Base-by-base conservation (phyloP, 2,113 vertebrate species). In the Ceyx melanurus region DNA sequence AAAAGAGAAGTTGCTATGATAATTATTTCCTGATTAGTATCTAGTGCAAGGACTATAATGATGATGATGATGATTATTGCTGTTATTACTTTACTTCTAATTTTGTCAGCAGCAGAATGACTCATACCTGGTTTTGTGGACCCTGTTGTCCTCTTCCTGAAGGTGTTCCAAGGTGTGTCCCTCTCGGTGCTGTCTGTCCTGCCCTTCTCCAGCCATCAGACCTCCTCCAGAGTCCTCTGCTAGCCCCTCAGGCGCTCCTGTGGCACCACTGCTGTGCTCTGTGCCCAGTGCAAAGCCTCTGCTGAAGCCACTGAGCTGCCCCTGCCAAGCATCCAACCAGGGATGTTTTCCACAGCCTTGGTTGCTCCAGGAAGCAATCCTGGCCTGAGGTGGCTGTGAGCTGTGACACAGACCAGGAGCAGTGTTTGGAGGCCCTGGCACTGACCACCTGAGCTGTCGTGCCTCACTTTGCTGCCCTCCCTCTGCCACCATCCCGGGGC, bases 1-100 rank as follows among this genome's bases (percentile, higher is more conserved):
- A 58, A 78, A 51, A 71, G 46, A 81, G 62, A 76, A 80, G 64
- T 94, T 84, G 85, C 93, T 97, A 94, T 94, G 70, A 87, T 93
- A 70, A 91, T 96, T 86, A 96, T 95, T 96, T 88, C 86, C 95
- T 92, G 50, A 88, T 96, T 95, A 95, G 80, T 93, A 97, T 90
- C 73, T 97, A 97, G 97, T 96, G 73, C 86, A 93, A 97, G 83
- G 67, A 86, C 89, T 95, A 82, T 96, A 60, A 92, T 86, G 15
- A 84, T 62, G n/a, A 82, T 80, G 19, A 75, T 53, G 60, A 86
- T 88, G 83, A 86, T 85, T 95, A 92, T 85, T 94, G 89, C 40
- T 31, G 70, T 91, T 91, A 61, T 86, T 88, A 65, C 78, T 96
- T 96, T 88, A 74, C 89, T 96, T 96, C 65, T 93, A 58, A 87